These are phyloP conservation scores for fruit fly (Drosophila melanogaster) DNA, from an alignment of 1,140 invertebrate species.

Conservation along the genomic window DNA sequence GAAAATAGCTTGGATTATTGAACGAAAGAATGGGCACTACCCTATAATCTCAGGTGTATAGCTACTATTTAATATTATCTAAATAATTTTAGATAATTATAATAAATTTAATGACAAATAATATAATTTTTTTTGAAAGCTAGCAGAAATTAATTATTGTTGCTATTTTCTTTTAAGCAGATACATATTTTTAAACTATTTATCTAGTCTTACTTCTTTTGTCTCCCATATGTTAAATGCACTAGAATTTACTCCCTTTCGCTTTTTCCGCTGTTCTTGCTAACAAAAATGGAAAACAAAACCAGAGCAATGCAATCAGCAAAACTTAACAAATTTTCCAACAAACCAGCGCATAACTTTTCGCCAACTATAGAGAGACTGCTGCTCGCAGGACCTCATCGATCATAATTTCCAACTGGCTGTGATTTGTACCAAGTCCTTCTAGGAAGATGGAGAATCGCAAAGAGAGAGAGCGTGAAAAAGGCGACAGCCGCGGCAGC, in stretches of 20 bases:
- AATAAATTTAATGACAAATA: too few relatives aligned
- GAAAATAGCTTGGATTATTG: background rate
- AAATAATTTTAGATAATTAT: too few relatives aligned
- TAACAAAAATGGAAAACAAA: slow-evolving; percentile 19
- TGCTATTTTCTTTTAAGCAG: too few relatives aligned
- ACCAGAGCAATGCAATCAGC: slow-evolving; percentile 51
- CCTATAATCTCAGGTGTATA: too few relatives aligned
- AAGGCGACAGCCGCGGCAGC: slow-evolving; percentile 58
- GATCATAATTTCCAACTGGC: slow-evolving; percentile 77
- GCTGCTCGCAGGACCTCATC: slow-evolving; percentile 62
- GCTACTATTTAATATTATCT: too few relatives aligned
- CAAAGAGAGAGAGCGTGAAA: slow-evolving; percentile 36
- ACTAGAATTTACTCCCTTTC: background rate
- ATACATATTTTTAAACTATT: background rate
- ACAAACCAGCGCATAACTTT: slow-evolving; percentile 70
- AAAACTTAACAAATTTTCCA: slow-evolving; percentile 77
- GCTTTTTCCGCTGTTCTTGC: background rate
- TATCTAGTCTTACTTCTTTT: background rate
- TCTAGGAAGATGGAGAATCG: slow-evolving; percentile 41
- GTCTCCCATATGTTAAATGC: background rate
- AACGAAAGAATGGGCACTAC: too few relatives aligned
- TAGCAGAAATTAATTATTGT: too few relatives aligned
- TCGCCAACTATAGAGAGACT: slow-evolving; percentile 24
- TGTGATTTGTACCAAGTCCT: slow-evolving; percentile 79
- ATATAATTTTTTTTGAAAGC: too few relatives aligned